Base-by-base conservation (phyloP, 1,140 invertebrate genomes). In the Lepidurus packardi region DNA sequence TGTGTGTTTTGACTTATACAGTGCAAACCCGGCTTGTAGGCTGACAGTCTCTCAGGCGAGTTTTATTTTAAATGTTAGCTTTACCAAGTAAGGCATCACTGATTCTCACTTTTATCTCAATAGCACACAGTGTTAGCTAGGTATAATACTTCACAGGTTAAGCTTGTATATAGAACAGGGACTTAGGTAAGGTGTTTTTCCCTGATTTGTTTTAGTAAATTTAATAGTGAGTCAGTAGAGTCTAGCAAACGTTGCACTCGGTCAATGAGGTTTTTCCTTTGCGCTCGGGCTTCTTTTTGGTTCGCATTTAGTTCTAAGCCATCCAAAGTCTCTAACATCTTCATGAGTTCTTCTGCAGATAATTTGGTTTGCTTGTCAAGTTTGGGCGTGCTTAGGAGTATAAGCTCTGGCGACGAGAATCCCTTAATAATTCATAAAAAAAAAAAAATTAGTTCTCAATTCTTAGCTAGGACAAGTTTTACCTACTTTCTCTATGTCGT, bases 1-100 rank as follows among this genome's bases (percentile, higher is more conserved):
- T 65, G 53, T 65, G 53, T n/a, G 53, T 65, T 65, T 65, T 65
- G n/a, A 65, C 53, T 65, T 65, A 65, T 65, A 65, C 53, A 65
- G 53, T 65, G 53, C 53, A 65, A 65, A 65, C 16, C 53, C 53
- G 21, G 53, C 53, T 65, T 21, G n/a, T 65, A 16, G 21, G 53
- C 7, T 9, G 16, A 11, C 16, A 65, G 21, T 65, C 9, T 65
- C 7, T 21, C 6, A 7, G 53, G 21, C 7, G 21, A 13, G 53
- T 65, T 65, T 65, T 65, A 65, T 65, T 65, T 65, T 7, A 13
- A 65, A 65, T 34, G 34, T 34, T 34, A 34, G 34, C 34, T 34
- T 34, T 34, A 34, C 34, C 8, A 65, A 65, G 21, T 7, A 65
- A 65, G 13, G 53, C 53, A 21, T 16, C 6, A 65, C 53, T 21